Evolutionary conservation across 2,797 vertebrate species (phyloP), one percentile per base, ranked within the genome.

Genomic region (Cyclopterus lumpus): DNA sequence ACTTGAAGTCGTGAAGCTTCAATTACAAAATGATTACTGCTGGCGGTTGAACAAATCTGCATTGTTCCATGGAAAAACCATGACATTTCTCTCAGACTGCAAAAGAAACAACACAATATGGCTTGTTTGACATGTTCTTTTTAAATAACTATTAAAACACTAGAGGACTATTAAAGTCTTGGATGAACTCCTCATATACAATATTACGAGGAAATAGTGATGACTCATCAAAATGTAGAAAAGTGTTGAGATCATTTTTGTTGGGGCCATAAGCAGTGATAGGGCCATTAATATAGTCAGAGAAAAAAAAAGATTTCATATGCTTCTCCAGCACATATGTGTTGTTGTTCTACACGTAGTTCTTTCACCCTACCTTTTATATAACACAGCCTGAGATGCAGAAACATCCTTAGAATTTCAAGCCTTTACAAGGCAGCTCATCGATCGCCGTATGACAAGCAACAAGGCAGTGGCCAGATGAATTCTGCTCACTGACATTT

Each of bases 401-500:
- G 44, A 76, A 72, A 46, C 42, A n/a, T 63, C 60, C 53, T 26
- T 57, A 62, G 26, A 59, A 79, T 79, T 64, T 48, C 30, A 36
- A 62, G 30, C 70, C 30, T 55, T 72, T 60, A 69, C 58, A 72
- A 75, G 68, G 70, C 74, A 78, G 65, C 26, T 78, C 72, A 81
- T 81, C 24, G n/a, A 77, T 62, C n/a, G n/a, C 70, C 74, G 8
- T 49, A 81, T 81, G 66, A 75, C 77, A 28, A 70, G 77, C 64
- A 82, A 80, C 62, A 81, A 77, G 72, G 57, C 77, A 22, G 67
- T 24, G 46, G 68, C 15, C 28, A 79, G 74, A 80, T 84, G 63
- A 86, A 72, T 79, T 86, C 84, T 87, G 77, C 72, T 79, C 80
- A 65, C 69, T 89, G 89, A 89, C 89, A 91, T 91, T 89, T 89